Evolutionary conservation across 1,140 invertebrate genomes (phyloP).

Genomic region (Pseudomyrmex pallidus): DNA sequence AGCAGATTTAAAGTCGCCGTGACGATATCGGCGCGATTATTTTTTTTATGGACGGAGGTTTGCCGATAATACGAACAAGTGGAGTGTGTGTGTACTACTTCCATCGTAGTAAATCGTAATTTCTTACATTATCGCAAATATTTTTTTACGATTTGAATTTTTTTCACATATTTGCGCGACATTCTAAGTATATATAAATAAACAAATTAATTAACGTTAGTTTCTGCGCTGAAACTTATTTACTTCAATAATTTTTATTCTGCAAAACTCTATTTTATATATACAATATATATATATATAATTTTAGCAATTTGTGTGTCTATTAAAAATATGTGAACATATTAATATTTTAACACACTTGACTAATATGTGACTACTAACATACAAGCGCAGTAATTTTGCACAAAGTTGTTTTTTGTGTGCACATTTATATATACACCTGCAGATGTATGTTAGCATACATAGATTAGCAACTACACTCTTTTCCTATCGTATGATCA

Average conservation of each 20-base stretch:
- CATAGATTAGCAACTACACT: not conserved
- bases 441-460: not conserved
- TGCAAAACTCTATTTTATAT: no score
- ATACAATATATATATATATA: no score
- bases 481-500: slow-evolving; percentile 26
- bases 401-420: slow-evolving; percentile 1
- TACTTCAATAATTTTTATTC: no score
- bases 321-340: not conserved
- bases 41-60: slow-evolving; percentile 66
- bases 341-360: not conserved
- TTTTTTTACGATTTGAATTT: not conserved
- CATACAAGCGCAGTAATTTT: not conserved
- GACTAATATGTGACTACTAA: no score
- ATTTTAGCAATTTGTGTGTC: no score
- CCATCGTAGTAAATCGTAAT: not conserved
- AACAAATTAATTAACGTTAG: no score
- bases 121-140: slow-evolving; percentile 9
- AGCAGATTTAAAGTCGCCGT: slow-evolving; percentile 58
- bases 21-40: slow-evolving; percentile 66
- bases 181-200: no score
- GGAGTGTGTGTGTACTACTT: slow-evolving; percentile 28
- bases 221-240: no score
- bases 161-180: not conserved
- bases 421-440: not conserved
- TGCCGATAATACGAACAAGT: slow-evolving; percentile 56